Conservation (phyloP, 2,113 vertebrate genomes). For the Saimiri boliviensis region DNA sequence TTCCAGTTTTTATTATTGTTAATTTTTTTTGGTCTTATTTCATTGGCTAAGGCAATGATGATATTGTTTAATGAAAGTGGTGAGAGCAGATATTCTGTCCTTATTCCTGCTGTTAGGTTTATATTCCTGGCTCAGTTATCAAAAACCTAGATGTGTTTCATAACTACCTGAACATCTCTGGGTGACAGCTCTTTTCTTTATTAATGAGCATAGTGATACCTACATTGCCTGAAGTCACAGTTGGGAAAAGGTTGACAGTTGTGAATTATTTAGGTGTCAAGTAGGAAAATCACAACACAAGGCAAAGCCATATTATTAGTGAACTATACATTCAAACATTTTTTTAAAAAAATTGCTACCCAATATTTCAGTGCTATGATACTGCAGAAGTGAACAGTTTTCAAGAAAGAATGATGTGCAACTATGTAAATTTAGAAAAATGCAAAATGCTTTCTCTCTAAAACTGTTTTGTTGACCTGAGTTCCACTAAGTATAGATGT, state of each 20-base stretch:
- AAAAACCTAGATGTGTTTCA: neutral
- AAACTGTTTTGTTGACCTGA: neutral
- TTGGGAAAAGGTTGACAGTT: neutral
- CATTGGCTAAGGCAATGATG: neutral
- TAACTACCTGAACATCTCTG: neutral
- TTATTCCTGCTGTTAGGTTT: neutral
- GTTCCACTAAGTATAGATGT: conserved; percentile 4
- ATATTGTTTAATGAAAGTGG: neutral
- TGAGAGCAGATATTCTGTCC: neutral
- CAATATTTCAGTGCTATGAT: neutral
- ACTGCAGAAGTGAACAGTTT: neutral
- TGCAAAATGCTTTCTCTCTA: neutral
- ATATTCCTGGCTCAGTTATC: neutral
- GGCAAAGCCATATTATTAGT: neutral
- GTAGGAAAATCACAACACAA: neutral
- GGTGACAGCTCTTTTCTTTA: neutral
- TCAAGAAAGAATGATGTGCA: neutral
- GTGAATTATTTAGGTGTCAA: conserved; percentile 2
- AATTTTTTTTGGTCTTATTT: neutral
- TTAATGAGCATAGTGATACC: neutral
- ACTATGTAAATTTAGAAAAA: neutral
- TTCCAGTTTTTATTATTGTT: neutral
- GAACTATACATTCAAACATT: neutral
- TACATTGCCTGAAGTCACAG: neutral
- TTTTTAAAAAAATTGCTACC: neutral